Base-by-base conservation (phyloP, 2,113 vertebrate species). In the Bagarius yarrelli region DNA sequence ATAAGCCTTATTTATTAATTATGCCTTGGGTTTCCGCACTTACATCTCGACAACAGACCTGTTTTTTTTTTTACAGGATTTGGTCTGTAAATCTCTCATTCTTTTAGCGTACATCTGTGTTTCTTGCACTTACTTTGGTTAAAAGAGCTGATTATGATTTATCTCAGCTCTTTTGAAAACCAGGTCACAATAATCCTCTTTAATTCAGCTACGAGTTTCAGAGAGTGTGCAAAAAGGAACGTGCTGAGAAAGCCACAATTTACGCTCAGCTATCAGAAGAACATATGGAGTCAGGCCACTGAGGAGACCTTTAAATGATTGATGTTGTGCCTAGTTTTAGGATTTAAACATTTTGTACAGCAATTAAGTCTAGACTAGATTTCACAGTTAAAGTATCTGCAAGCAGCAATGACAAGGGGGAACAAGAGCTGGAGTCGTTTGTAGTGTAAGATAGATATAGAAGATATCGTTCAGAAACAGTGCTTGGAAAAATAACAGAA, bases 11-110 rank as follows among this genome's bases (percentile, higher is more conserved):
- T 47, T 8, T 47, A 47, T 47, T 47, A 8, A 47, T 47, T 47
- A 47, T 47, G 36, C 36, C 36, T 40, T 3, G 36, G 36, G 36
- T 27, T 52, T 61, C 53, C n/a, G 71, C 34, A 5, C 56, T 79
- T 76, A 71, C 71, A 82, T 84, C 72, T 85, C 76, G 80, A 82
- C 60, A 76, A 50, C 47, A 56, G 36, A 47, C 44, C 5, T 44
- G 32, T 76, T 79, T 85, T 79, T 76, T 79, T 85, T 79, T 79
- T 85, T 82, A 79, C 76, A 32, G 76, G 82, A 64, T 53, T 47
- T 63, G n/a, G 76, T 76, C 14, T 61, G 44, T 82, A 40, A 82
- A 55, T 79, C 61, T 79, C 70, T 60, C 76, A 75, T 44, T 19
- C 55, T 70, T 75, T 55, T 63, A 82, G 63, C 47, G 70, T 44